Evolutionary conservation across 2,888 invertebrate genomes (phyloP), one percentile per base, ranked within the genome.

Genomic region (Lasioglossum oenotherae): DNA sequence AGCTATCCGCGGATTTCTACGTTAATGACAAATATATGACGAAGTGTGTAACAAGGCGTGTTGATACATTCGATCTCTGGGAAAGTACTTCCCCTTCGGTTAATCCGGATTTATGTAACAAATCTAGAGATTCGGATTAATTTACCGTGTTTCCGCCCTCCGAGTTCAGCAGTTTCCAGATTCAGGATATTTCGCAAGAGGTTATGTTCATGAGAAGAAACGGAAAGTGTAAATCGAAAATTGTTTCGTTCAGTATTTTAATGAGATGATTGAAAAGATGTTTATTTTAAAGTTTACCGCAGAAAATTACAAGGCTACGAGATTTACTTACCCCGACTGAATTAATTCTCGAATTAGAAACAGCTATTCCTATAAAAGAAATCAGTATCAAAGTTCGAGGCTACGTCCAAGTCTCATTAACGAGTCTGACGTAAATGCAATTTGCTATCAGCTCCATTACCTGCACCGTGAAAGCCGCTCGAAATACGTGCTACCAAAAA

Each of bases 331-430:
- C 27, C 27, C 14, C 44, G 44, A 16, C n/a, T n/a, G n/a, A 71
- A 44, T 35, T 71, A 44, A 71, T 4, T 12, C n/a, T 71, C 71
- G 41, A 12, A 6, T n/a, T 64, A 27, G 74, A 53, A 23, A 31
- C 31, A 76, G 1, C 14, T 67, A 46, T 82, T 53, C 76, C 38
- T 72, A 87, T 83, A 81, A 35, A 35, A 8, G 23, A 69, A 87
- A 35, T 35, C 87, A 88, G 78, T 85, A 76, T 81, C 84, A 84
- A 88, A 84, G 87, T 87, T 88, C 84, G 85, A 64, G 74, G 49
- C 74, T 78, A 67, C 84, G 73, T 87, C 87, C 77, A 84, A 91
- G 90, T 90, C 86, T 89, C 88, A 92, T 93, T 92, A 91, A 92
- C 90, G 86, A 87, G 81, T 87, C 80, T 88, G 91, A 92, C 91